Conservation (phyloP, 2,888 invertebrate genomes). For the Diaphora mendica region DNA sequence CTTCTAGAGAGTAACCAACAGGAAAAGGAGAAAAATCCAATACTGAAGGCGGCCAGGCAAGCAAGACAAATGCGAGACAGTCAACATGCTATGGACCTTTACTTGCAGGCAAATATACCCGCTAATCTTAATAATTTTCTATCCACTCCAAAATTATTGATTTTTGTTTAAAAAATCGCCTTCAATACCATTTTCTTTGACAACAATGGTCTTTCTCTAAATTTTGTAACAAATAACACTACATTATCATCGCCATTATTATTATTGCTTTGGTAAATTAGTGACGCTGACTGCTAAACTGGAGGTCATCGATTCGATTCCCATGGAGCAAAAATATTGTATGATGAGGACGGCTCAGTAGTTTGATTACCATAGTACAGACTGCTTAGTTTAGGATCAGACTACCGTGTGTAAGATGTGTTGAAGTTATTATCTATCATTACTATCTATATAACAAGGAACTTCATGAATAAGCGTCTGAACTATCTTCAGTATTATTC, state of each 20-base stretch:
- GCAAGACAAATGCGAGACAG: conserved; percentile 75
- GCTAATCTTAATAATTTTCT: not conserved
- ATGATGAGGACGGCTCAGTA: too few species aligned
- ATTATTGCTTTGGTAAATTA: too few species aligned
- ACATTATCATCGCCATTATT: too few species aligned
- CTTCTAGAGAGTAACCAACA: conserved; percentile 57
- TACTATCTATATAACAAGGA: too few species aligned
- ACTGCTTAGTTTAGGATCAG: too few species aligned
- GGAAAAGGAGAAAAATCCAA: conserved; percentile 46
- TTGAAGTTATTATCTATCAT: too few species aligned
- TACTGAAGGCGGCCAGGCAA: conserved; percentile 71
- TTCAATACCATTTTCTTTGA: not conserved
- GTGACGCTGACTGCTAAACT: too few species aligned
- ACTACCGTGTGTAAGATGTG: too few species aligned
- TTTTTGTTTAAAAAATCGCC: not conserved
- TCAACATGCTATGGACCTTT: conserved; percentile 71
- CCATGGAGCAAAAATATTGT: too few species aligned
- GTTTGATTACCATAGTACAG: too few species aligned
- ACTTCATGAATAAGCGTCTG: too few species aligned
- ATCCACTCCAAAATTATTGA: not conserved
- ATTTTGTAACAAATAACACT: not conserved
- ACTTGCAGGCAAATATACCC: conserved; percentile 62
- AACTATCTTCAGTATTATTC: not conserved
- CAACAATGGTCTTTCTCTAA: not conserved
- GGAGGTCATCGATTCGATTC: too few species aligned